Conservation (phyloP, 30 jellyfish, hydroid and myxozoan genomes). For the Pelagia noctiluca region DNA sequence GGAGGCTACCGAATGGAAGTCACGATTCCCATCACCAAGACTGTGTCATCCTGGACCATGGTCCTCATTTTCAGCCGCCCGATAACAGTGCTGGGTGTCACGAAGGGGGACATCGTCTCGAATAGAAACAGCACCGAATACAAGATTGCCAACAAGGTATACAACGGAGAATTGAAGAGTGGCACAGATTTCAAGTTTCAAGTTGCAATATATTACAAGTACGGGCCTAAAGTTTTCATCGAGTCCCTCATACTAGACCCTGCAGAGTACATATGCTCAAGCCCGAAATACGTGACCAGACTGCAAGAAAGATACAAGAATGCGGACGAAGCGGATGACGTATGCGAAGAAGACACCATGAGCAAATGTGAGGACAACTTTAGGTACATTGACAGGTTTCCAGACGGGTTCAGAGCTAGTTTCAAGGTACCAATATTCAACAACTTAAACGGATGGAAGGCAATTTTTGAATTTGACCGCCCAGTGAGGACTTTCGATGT, state of each 20-base stretch:
- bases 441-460: constrained; percentile 17
- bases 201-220: constrained; percentile 27
- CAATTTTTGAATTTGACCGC: neutral
- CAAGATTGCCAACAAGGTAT: constrained; percentile 44
- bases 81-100: constrained; percentile 25
- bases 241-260: constrained; percentile 64
- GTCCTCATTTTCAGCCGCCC: constrained; percentile 44
- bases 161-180: constrained; percentile 35
- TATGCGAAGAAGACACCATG: neutral
- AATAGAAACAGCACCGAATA: constrained; percentile 49
- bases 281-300: neutral
- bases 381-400: constrained; percentile 6
- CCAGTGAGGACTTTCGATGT: constrained; percentile 2
- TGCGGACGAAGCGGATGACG: neutral
- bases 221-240: constrained; percentile 27
- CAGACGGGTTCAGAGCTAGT: constrained; percentile 26
- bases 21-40: constrained; percentile 24
- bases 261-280: constrained; percentile 46
- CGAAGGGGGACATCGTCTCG: constrained; percentile 41
- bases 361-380: constrained; percentile 10
- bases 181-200: constrained; percentile 38
- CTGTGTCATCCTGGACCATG: constrained; percentile 49
- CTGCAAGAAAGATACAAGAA: constrained; percentile 36
- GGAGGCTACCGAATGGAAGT: neutral
- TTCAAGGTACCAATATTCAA: neutral